Evolutionary conservation across 2,797 vertebrate species (phyloP), one percentile per base, ranked within the genome.

Genomic region (Crenichthys baileyi): DNA sequence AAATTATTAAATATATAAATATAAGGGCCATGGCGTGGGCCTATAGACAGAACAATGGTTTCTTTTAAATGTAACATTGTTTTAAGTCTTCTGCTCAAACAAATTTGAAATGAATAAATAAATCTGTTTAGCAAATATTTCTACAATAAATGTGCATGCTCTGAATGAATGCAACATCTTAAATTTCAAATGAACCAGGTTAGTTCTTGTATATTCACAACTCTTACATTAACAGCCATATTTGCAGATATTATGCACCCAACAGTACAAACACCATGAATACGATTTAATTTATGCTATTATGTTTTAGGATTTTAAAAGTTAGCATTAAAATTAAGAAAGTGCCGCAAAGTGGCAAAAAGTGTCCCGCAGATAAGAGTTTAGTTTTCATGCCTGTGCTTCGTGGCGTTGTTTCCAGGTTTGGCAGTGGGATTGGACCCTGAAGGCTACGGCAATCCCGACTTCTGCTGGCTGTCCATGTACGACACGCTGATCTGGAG

Each of bases 401-500:
- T 50, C 75, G 15, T 84, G 46, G 4, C n/a, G 76, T 20, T 58
- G 63, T 83, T 41, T 83, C 2, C 91, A 98, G 97, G 98, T 82
- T 85, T 99, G 79, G 98, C 98, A 0, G 98, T 99, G 74, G 98
- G 98, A 7, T 90, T 99, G 89, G 98, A 99, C 85, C 98, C 98
- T 0, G 97, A 99, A 89, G 98, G 98, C 60, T 99, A 98, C 0
- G 97, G 98, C 24, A 99, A 98, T 93, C 97, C 97, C 0, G 98
- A 99, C 85, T 99, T 97, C 95, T 99, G 98, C 85, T 99, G 98
- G 98, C 93, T 99, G 67, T 97, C 98, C 11, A 92, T 99, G 90
- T 97, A 98, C 0, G 98, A 99, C 87, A 98, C 96, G 0, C 94
- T 99, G 63, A 96, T 99, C 83, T 99, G 98, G 98, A 99, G 98